phyloP scores from a whole-genome alignment of 2,113 vertebrate genomes.

The Malurus elegans region DNA sequence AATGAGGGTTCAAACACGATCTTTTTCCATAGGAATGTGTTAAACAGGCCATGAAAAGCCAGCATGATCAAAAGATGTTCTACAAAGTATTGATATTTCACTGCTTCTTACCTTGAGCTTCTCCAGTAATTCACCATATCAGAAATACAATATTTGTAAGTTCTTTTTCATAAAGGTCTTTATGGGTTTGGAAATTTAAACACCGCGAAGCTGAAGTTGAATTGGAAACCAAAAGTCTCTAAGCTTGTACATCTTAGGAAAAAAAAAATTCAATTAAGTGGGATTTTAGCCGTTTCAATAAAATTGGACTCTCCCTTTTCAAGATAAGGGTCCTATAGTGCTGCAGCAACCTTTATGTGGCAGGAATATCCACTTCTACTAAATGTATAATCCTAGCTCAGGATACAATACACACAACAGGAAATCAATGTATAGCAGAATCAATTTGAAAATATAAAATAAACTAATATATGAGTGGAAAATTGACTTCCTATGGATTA shows the following conservation, averaged over 20 bases:
- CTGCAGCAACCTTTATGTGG: slow-evolving; percentile 84
- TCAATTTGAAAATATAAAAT: slow-evolving; percentile 98
- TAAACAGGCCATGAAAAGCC: slow-evolving; percentile 64
- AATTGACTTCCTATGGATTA: slow-evolving; percentile 95
- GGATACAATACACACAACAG: slow-evolving; percentile 88
- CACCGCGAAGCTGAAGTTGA: slow-evolving; percentile 84
- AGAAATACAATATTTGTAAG: slow-evolving; percentile 87
- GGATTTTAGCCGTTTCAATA: slow-evolving; percentile 99
- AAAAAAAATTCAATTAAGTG: slow-evolving; percentile 99
- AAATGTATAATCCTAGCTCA: slow-evolving; percentile 94
- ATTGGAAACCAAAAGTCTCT: slow-evolving; percentile 97
- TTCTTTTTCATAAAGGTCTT: slow-evolving; percentile 87
- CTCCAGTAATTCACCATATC: slow-evolving; percentile 57
- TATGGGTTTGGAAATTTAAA: slow-evolving; percentile 90
- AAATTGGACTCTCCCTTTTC: slow-evolving; percentile 89
- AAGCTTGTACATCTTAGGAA: slow-evolving; percentile 92
- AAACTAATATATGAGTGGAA: slow-evolving; percentile 83
- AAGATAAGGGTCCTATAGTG: slow-evolving; percentile 91
- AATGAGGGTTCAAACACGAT: slow-evolving; percentile 27
- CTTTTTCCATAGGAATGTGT: slow-evolving; percentile 64
- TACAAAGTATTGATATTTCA: slow-evolving; percentile 57
- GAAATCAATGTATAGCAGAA: slow-evolving; percentile 93
- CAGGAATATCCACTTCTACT: slow-evolving; percentile 87
- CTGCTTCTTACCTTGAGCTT: slow-evolving; percentile 63
- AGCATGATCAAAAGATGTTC: slow-evolving; percentile 57